Base-by-base conservation (phyloP, 2,797 vertebrate species). In the Sebastes taczanowskii region DNA sequence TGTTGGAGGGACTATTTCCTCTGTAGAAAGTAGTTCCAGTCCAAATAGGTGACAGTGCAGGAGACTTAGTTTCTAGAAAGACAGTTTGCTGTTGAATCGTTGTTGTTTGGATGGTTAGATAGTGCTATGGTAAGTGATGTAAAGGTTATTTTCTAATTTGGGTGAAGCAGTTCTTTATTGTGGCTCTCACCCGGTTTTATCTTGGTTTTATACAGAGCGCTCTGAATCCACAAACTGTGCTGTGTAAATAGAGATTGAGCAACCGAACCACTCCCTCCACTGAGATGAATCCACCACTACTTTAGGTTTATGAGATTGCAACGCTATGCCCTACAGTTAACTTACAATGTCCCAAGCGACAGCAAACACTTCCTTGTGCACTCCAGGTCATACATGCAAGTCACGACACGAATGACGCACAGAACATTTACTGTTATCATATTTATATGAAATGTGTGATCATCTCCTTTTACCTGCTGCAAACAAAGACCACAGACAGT, bases 401-500 rank as follows among this genome's bases (percentile, higher is more conserved):
- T 49, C 18, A 59, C 11, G 11, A 53, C 29, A 32, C 4, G 6
- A 27, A 25, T 58, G 25, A 71, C 20, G 3, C 66, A 60, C 34
- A 27, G 4, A 55, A 20, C 7, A 66, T 11, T 4, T 34, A 53
- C 13, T 49, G 27, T 76, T 16, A 46, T 46, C 11, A 23, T 11
- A 61, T 20, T 9, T 9, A 34, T 60, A 34, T 4, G n/a, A 46
- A 56, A 38, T 11, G 14, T 22, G 5, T 10, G 25, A 53, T 71
- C 5, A 0, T 8, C 6, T 27, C 4, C 2, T 61, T 42, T 58
- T 9, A 46, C 14, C 11, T 23, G 35, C 10, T 7, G 4, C 29
- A 84, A 80, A 82, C 10, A 66, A 66, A 85, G 34, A 58, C 29
- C 16, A 67, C 46, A 82, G 67, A 60, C 35, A 52, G 16, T 2